Evolutionary conservation across 1,140 invertebrate genomes (phyloP), one percentile per base, ranked within the genome.

Genomic region (Drosophila seguyi): DNA sequence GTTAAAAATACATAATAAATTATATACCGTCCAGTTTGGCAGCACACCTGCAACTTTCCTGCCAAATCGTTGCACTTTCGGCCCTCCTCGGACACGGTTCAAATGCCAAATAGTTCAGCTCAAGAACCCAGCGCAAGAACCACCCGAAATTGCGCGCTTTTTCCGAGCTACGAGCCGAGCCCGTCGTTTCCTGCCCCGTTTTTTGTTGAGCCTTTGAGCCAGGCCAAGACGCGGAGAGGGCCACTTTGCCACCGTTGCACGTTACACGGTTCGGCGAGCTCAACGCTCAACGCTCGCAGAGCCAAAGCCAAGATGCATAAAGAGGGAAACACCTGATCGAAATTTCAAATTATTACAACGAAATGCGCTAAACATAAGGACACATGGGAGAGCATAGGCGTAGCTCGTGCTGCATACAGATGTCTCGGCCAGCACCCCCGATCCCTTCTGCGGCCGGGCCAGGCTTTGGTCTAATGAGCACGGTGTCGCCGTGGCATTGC

Each of bases 401-500:
- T 83, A 86, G 82, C 82, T 88, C 84, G 84, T 88, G 84, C 84
- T 67, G 65, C 55, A 42, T 66, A 67, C 61, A 71, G 62, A 52
- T 78, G 55, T 66, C 57, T 53, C 58, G 61, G 18, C 27, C 16
- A 53, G 58, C 57, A 60, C 47, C 52, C 44, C 44, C 72, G 59
- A 52, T 42, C 20, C 34, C 27, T 14, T 66, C 41, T 52, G 55
- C 66, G 83, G 47, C 79, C 81, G 66, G 72, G 59, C 67, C 77
- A 84, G 56, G 84, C 84, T 88, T 90, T 88, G 84, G 84, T 88
- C 85, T 88, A 88, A 88, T 88, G 84, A 88, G 81, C 84, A 86
- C 36, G 71, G 42, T 53, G 71, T 73, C 57, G 56, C 25, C n/a
- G 38, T 50, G 44, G 11, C 31, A 25, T 29, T 36, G 45, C 16